Evolutionary conservation across 1,140 invertebrate species (phyloP).

Genomic region (Philotrypesis tridentata): DNA sequence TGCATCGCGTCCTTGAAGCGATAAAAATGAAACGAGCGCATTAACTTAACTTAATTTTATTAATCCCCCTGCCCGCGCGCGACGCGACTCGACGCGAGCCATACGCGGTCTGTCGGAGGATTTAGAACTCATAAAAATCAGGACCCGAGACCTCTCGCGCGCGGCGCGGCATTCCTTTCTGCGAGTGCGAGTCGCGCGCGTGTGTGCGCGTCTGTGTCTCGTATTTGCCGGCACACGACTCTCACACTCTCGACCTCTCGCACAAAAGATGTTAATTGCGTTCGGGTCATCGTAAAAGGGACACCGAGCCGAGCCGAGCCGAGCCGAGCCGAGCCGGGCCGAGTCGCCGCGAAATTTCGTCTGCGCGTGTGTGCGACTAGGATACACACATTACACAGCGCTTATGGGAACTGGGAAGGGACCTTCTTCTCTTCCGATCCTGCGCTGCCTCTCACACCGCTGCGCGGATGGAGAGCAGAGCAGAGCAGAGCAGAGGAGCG

Average conservation of each 20-base stretch:
- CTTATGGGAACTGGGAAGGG: too few relatives aligned
- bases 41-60: conserved; percentile 31
- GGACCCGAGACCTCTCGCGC: not conserved
- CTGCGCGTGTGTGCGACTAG: too few relatives aligned
- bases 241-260: too few relatives aligned
- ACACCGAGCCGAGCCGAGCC: too few relatives aligned
- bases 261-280: conserved; percentile 35
- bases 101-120: not conserved
- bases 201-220: not conserved
- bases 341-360: not conserved
- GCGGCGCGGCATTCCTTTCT: conserved; percentile 1
- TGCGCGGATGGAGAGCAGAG: too few relatives aligned
- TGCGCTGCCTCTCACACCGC: not conserved
- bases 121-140: conserved; percentile 40
- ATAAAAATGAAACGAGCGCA: conserved; percentile 18
- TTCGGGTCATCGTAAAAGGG: not conserved
- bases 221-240: not conserved
- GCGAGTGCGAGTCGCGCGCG: not conserved
- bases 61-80: too few relatives aligned
- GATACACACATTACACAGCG: too few relatives aligned
- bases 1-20: conserved; percentile 5
- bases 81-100: too few relatives aligned
- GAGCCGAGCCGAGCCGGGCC: too few relatives aligned
- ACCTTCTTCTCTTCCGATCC: not conserved
- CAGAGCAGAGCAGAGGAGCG: too few relatives aligned